Evolutionary conservation across 1,140 invertebrate genomes (phyloP), one percentile per base, ranked within the genome.

Genomic region (Conopomorpha cramerella): DNA sequence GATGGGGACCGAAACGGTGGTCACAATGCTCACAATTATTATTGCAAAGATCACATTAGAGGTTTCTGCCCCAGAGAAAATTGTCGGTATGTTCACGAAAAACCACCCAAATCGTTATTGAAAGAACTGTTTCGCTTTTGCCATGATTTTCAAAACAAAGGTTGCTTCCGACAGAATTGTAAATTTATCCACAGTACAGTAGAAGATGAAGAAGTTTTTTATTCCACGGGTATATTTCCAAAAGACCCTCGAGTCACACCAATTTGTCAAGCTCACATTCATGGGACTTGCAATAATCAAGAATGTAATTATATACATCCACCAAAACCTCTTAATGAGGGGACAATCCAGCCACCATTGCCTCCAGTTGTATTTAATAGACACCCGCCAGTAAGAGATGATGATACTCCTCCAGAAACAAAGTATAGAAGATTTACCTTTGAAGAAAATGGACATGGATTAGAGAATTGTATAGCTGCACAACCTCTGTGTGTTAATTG

Each of bases 121-220:
- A 72, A 70, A 38, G 70, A 74, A 25, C 36, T 74, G 13, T 74
- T 74, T 43, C 51, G 59, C 30, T 72, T 74, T 36, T 74, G 67
- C 43, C 70, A 76, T 36, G 70, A 76, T 39, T 76, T 48, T 45
- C 70, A 76, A 52, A 76, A 76, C 38, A 76, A 72, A 51, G 67
- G 70, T 2, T 76, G 70, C 39, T 71, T 56, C 30, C 56, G 70
- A 55, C 38, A 34, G 10, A 72, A 63, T 38, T 76, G 70, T 36
- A 76, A 72, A 34, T 76, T 76, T 45, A 41, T 67, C 14, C 71
- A 76, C 38, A 55, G 53, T 35, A 48, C 53, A 3, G 36, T 55
- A 29, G 63, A 72, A 50, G 58, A 68, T 10, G 60, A 76, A 38
- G 62, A 68, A n/a, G 51, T 53, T 30, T 76, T 76, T 43, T 68